Conservation (phyloP, 2,797 vertebrate genomes). For the Columba guinea region DNA sequence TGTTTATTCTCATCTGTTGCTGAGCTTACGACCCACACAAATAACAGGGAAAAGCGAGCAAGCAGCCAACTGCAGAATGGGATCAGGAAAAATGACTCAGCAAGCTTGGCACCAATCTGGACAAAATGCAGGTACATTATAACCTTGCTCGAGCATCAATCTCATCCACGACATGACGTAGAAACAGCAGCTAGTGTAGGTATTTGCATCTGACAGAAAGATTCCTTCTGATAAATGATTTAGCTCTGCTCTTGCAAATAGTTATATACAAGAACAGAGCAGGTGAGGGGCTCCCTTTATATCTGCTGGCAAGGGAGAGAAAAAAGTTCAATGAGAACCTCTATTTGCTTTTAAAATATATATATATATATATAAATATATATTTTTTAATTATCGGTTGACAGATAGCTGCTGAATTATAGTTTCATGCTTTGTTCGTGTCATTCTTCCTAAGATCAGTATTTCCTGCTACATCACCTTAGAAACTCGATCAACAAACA, state of each 20-base stretch:
- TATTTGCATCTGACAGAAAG: background rate
- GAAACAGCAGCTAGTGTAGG: background rate
- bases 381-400: background rate
- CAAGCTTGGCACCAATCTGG: slow-evolving; percentile 55
- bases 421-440: slow-evolving; percentile 38
- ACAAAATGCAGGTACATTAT: slow-evolving; percentile 56
- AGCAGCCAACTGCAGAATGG: slow-evolving; percentile 43
- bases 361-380: no score
- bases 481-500: slow-evolving; percentile 69
- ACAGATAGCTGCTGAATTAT: slow-evolving; percentile 46
- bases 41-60: slow-evolving; percentile 32
- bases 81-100: slow-evolving; percentile 70
- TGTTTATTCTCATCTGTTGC: slow-evolving; percentile 56
- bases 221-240: slow-evolving; percentile 6
- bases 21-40: slow-evolving; percentile 55
- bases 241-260: background rate
- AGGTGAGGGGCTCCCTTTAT: slow-evolving; percentile 1
- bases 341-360: background rate
- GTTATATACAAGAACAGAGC: background rate
- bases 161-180: background rate
- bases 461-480: slow-evolving; percentile 68
- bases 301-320: background rate
- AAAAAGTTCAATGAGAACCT: slow-evolving; percentile 11
- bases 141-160: slow-evolving; percentile 33
- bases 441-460: slow-evolving; percentile 43